phyloP scores from a whole-genome alignment of 2,113 vertebrate species.

The Colistium nudipinnis region DNA sequence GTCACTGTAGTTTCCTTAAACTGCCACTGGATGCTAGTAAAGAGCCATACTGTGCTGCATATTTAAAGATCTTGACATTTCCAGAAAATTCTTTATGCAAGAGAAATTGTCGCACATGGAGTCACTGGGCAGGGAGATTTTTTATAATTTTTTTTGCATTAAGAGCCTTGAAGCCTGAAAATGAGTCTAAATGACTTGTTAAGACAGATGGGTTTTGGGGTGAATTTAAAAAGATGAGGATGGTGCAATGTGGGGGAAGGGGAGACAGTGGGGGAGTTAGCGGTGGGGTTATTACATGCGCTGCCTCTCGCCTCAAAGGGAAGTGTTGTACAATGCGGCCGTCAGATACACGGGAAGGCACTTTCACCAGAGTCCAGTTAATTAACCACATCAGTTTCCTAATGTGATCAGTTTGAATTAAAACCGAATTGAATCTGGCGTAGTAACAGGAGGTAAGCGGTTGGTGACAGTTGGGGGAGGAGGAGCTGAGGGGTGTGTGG shows the following conservation, averaged over 20 bases:
- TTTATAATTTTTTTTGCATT: constrained; percentile 7
- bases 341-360: constrained; percentile 88
- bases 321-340: constrained; percentile 86
- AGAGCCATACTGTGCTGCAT: neutral
- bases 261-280: constrained; percentile 1
- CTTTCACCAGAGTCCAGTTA: constrained; percentile 93
- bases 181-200: constrained; percentile 15
- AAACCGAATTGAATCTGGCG: constrained; percentile 97
- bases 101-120: neutral
- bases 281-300: constrained; percentile 15
- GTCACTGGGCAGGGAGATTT: neutral
- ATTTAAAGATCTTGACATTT: neutral
- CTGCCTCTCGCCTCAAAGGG: constrained; percentile 58
- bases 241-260: neutral
- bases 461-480: constrained; percentile 47
- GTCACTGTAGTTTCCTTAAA: neutral
- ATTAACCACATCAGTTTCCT: constrained; percentile 99
- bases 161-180: constrained; percentile 25
- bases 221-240: constrained; percentile 12
- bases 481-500: constrained; percentile 49
- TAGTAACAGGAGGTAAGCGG: constrained; percentile 64
- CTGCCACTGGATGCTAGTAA: constrained; percentile 32
- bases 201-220: constrained; percentile 1
- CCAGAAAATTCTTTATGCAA: neutral
- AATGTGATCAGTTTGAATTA: constrained; percentile 99